Percentiles rank a stretch among this genome's conserved stretches.
These are phyloP conservation scores for Protobothrops mucrosquamatus DNA, from an alignment of 2,113 vertebrate species.

Conservation along the genomic window DNA sequence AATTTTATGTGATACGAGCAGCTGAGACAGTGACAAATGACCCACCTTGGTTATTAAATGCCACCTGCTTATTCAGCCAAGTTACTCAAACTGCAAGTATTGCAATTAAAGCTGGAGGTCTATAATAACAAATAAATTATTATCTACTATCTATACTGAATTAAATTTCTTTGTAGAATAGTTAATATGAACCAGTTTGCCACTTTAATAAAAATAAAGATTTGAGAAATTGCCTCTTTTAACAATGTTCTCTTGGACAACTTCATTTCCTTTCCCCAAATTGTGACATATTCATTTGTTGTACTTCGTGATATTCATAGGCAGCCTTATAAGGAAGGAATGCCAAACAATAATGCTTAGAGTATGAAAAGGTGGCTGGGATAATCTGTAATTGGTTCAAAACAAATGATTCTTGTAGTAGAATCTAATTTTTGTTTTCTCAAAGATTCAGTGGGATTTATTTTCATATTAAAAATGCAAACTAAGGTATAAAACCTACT, in stretches of 20 bases:
- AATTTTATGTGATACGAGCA: constrained; percentile 10
- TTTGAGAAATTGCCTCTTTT: background rate
- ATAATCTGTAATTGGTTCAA: background rate
- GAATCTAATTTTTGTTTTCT: background rate
- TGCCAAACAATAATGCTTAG: background rate
- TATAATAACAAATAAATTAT: background rate
- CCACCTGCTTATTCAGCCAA: constrained; percentile 2
- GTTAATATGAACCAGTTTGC: background rate
- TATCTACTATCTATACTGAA: background rate
- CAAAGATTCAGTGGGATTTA: background rate
- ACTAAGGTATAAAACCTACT: background rate
- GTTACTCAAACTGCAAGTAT: background rate
- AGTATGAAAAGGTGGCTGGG: background rate
- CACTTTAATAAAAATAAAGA: background rate
- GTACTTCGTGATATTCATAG: background rate
- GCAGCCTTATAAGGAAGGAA: background rate
- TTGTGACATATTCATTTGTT: background rate
- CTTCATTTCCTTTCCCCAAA: background rate
- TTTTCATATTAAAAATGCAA: background rate
- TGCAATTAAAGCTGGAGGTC: background rate
- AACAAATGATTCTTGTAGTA: background rate
- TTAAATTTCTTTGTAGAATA: background rate
- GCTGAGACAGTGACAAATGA: constrained; percentile 17
- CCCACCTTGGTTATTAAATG: constrained; percentile 7
- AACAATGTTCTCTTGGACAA: background rate